phyloP scores from a whole-genome alignment of 2,113 vertebrate species.

The Myiagra hebetior region DNA sequence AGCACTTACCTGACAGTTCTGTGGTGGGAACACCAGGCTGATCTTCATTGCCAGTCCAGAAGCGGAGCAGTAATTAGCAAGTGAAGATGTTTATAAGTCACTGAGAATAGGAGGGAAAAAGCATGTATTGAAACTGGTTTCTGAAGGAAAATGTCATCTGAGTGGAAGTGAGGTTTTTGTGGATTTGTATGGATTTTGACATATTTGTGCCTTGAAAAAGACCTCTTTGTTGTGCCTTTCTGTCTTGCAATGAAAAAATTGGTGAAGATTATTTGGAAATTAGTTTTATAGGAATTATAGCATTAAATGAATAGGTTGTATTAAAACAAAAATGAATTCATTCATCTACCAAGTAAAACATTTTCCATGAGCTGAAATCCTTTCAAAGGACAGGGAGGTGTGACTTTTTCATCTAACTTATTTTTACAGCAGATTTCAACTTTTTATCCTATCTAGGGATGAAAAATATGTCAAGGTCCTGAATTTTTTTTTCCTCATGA shows the following conservation, averaged over 20 bases:
- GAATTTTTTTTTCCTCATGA: background rate
- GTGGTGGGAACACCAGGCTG: background rate
- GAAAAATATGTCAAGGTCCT: background rate
- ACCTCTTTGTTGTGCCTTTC: background rate
- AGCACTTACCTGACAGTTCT: background rate
- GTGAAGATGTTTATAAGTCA: background rate
- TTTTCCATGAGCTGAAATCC: background rate
- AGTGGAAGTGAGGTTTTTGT: background rate
- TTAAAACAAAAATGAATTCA: background rate
- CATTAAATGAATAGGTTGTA: background rate
- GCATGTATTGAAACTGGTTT: background rate
- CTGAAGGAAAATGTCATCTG: background rate
- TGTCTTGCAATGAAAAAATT: background rate
- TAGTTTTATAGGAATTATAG: background rate
- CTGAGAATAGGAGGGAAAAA: background rate
- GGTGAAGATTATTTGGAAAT: background rate
- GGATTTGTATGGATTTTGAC: background rate
- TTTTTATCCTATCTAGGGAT: background rate
- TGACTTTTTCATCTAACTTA: background rate
- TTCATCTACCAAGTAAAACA: background rate
- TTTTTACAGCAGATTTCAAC: background rate
- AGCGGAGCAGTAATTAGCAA: background rate
- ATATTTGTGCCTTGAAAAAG: background rate
- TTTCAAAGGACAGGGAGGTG: background rate
- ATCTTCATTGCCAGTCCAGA: rapidly evolving